These are phyloP conservation scores for Chrysomallon squamiferum DNA, from an alignment of 1,140 invertebrate genomes.

Conservation along the genomic window DNA sequence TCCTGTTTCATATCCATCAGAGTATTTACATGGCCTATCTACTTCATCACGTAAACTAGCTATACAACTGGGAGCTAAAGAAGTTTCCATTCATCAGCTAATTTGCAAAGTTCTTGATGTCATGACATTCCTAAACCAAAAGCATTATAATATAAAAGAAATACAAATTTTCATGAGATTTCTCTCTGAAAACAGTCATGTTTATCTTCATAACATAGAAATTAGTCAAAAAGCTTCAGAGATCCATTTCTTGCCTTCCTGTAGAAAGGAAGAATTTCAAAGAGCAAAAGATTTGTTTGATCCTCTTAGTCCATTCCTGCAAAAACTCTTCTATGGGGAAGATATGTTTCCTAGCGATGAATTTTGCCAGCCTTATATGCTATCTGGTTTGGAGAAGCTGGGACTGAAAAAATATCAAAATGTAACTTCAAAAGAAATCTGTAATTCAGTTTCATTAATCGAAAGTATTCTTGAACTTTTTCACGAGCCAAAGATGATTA, in stretches of 20 bases:
- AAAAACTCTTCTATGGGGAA: slow-evolving; percentile 15
- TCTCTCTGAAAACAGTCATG: background rate
- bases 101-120: background rate
- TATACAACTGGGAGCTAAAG: slow-evolving; percentile 2
- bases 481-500: background rate
- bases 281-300: slow-evolving; percentile 15
- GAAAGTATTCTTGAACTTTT: background rate
- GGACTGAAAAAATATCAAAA: slow-evolving; percentile 8
- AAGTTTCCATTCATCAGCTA: background rate
- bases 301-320: background rate
- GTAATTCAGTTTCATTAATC: slow-evolving; percentile 6
- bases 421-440: slow-evolving; percentile 10
- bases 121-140: background rate
- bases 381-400: slow-evolving; percentile 2
- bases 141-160: background rate
- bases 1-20: slow-evolving; percentile 1
- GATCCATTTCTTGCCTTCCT: slow-evolving; percentile 6
- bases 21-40: background rate
- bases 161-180: slow-evolving; percentile 10
- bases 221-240: background rate
- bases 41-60: background rate
- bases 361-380: background rate
- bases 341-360: slow-evolving; percentile 16
- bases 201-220: background rate
- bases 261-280: background rate